These are phyloP conservation scores for Pinctada fucata DNA, from an alignment of 2,888 invertebrate species.

Conservation along the genomic window DNA sequence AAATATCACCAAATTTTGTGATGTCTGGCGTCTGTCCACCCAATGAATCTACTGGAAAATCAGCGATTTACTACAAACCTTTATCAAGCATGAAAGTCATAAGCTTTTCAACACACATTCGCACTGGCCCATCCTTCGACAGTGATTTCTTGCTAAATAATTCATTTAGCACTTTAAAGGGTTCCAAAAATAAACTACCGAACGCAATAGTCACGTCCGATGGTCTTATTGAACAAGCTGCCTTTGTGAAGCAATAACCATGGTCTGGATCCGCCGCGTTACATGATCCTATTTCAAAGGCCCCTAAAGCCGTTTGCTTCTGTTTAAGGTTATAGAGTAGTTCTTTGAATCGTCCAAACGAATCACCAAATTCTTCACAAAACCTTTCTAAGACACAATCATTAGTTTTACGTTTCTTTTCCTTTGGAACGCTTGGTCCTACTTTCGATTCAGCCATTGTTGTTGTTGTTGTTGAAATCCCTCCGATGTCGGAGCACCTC, in stretches of 20 bases:
- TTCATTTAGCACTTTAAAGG: slow-evolving; percentile 7
- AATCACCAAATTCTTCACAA: neutral
- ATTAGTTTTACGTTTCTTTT: neutral
- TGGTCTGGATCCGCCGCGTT: slow-evolving; percentile 25
- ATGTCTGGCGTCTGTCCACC: too few relatives aligned
- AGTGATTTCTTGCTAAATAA: slow-evolving; percentile 8
- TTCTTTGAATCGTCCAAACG: slow-evolving; percentile 4
- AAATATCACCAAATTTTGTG: too few relatives aligned
- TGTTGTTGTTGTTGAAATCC: too few relatives aligned
- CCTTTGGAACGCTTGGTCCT: neutral
- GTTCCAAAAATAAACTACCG: slow-evolving; percentile 11
- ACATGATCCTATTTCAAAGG: slow-evolving; percentile 22
- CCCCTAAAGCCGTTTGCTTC: slow-evolving; percentile 3
- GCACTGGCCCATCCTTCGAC: neutral
- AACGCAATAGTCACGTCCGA: slow-evolving; percentile 3
- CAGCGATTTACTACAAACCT: slow-evolving; percentile 5
- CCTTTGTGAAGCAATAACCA: slow-evolving; percentile 17
- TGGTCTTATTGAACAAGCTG: slow-evolving; percentile 14
- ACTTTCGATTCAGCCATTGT: too few relatives aligned
- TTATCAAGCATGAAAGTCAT: slow-evolving; percentile 5
- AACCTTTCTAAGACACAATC: neutral
- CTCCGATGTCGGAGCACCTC: too few relatives aligned
- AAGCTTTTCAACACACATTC: neutral
- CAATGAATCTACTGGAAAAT: too few relatives aligned
- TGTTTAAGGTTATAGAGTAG: slow-evolving; percentile 13